Base-by-base conservation (phyloP, 2,113 vertebrate genomes). In the Craseonycteris thonglongyai region DNA sequence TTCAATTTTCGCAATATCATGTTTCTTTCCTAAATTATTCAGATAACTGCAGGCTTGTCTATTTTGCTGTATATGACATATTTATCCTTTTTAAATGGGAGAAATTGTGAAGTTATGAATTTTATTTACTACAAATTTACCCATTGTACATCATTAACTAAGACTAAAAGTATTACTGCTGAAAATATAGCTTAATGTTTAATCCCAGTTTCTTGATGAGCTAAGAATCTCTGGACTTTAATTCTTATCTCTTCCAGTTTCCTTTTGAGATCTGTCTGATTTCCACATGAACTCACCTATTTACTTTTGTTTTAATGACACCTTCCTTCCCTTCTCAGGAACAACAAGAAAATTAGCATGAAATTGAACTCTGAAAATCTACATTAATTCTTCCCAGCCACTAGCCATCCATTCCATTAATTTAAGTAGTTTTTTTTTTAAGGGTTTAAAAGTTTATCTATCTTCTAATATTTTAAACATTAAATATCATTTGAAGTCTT, bases 381-480 rank as follows among this genome's bases (percentile, higher is more conserved):
- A 21, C n/a, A 61, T 81, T 66, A 54, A 56, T 83, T 95, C 21
- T 90, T 95, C 38, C 10, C 15, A 24, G 33, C 66, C 35, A 71
- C 1, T 71, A 65, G 7, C 26, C n/a, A 76, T 75, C 40, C 38
- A 76, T 84, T 71, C 6, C 51, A 96, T 42, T 76, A 56, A 84
- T 88, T 93, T 94, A 89, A 63, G 61, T 84, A 35, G 12, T 85
- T 92, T 51, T 95, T 92, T 51, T 95, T 88, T 30, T 91, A 71
- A 75, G 22, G 18, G 3, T 47, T 93, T 94, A 63, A n/a, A 91
- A 86, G 74, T 91, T 83, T 63, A 90, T 76, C 28, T 28, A 86
- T 86, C 18, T 95, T 74, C 42, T 3, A 86, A 24, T 63, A 74
- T 13, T 79, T 93, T 92, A 74, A 90, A 51, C 19, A 85, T 72